Conservation (phyloP, 2,113 vertebrate genomes). For the Holacanthus passer region DNA sequence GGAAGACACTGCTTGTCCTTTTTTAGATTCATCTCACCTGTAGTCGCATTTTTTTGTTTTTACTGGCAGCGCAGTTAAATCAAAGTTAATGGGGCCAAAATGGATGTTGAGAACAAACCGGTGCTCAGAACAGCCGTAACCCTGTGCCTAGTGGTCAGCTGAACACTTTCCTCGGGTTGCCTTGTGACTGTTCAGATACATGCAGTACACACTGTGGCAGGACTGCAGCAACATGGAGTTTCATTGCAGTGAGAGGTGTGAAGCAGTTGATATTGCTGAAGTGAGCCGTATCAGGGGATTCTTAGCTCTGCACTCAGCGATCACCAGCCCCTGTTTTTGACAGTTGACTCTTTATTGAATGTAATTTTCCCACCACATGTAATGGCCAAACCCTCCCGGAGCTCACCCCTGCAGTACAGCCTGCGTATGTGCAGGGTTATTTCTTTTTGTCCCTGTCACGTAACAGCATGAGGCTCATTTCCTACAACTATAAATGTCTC, state of each 20-base stretch:
- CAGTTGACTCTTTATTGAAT: conserved; percentile 70
- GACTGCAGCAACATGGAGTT: conserved; percentile 34
- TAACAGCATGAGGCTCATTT: conserved; percentile 54
- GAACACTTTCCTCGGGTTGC: conserved; percentile 67
- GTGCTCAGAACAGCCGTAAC: conserved; percentile 64
- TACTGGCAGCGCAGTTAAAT: neutral
- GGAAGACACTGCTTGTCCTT: neutral
- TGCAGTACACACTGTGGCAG: conserved; percentile 49
- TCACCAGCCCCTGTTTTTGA: conserved; percentile 44
- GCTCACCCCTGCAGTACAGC: conserved; percentile 8
- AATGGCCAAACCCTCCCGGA: conserved; percentile 27
- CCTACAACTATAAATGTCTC: conserved; percentile 43
- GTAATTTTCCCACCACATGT: conserved; percentile 59
- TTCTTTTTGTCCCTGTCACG: conserved; percentile 25
- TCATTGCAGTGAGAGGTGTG: conserved; percentile 1
- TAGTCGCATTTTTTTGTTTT: neutral
- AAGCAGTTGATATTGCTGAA: conserved; percentile 21
- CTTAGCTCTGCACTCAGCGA: conserved; percentile 49
- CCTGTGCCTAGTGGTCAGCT: conserved; percentile 62
- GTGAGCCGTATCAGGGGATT: conserved; percentile 34
- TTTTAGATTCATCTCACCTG: neutral
- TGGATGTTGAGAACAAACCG: conserved; percentile 43
- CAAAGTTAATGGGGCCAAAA: conserved; percentile 49
- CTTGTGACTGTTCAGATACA: conserved; percentile 56
- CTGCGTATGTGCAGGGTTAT: conserved; percentile 35